Evolutionary conservation across 1,140 invertebrate species (phyloP), one percentile per base, ranked within the genome.

Genomic region (Halictus rubicundus): DNA sequence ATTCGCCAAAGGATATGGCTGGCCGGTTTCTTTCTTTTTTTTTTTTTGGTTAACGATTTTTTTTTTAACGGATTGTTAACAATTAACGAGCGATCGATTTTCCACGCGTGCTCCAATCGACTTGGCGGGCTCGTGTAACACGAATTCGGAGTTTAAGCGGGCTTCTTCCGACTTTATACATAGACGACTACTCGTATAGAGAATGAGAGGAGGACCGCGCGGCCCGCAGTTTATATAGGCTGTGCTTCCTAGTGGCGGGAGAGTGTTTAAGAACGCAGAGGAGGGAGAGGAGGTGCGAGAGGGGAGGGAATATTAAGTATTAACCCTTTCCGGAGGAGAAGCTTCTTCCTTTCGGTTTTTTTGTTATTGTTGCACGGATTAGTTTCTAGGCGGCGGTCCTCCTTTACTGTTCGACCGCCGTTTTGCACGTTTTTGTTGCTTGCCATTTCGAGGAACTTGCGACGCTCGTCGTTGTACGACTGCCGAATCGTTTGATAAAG

Each of bases 191-290:
- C 90, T 89, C 86, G 87, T 92, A 88, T 90, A 89, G 90, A 88
- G 90, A 92, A 85, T 92, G 91, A 89, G 87, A 87, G 90, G 87
- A 89, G 88, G 89, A 87, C 88, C 84, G 89, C 87, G 81, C 84
- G 88, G 84, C 80, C 86, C 81, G 76, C 87, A 82, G 91, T 89
- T 91, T 92, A 92, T 92, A 92, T 91, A 92, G 90, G 86, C 84
- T 86, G 90, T 85, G 88, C 88, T n/a, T 57, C 54, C 54, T 89
- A 90, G 87, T 57, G 54, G 54, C 21, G 54, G 54, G 54, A 57
- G 76, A 65, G 52, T 59, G 19, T 42, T 4, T 21, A 25, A 59
- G 42, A 46, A 21, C 23, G 49, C n/a, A 54, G 54, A 57, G 39
- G 54, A 21, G 69, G 64, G 54, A 59, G 32, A 16, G 7, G 12